phyloP scores from a whole-genome alignment of 2,888 invertebrate species.

The Eugnorisma glareosa region DNA sequence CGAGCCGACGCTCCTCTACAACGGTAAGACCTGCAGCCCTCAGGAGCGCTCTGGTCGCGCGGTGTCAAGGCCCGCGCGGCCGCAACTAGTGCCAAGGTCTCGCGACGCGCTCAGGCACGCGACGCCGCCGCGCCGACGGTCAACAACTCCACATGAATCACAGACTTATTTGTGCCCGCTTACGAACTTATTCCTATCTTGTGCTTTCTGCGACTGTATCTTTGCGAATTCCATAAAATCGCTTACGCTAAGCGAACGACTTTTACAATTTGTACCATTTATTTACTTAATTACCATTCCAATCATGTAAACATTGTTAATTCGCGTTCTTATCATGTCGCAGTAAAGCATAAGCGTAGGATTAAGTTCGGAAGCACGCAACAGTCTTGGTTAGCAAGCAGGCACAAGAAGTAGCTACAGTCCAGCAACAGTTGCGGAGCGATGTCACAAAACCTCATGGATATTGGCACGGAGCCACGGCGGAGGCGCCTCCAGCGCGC shows the following conservation, averaged over 20 bases:
- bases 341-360: constrained; percentile 51
- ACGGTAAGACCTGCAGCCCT: constrained; percentile 90
- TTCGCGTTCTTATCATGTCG: constrained; percentile 21
- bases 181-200: constrained; percentile 58
- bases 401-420: constrained; percentile 52
- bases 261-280: constrained; percentile 54
- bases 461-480: constrained; percentile 63
- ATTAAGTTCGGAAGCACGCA: constrained; percentile 51
- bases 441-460: constrained; percentile 57
- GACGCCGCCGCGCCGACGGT: constrained; percentile 42
- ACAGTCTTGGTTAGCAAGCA: constrained; percentile 44
- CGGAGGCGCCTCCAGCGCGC: constrained; percentile 44
- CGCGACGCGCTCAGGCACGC: constrained; percentile 57
- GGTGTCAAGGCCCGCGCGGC: constrained; percentile 72
- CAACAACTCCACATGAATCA: constrained; percentile 46
- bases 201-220: constrained; percentile 79
- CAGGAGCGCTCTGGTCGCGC: constrained; percentile 72
- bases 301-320: constrained; percentile 28
- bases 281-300: constrained; percentile 20
- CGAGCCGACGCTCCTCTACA: constrained; percentile 94
- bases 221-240: constrained; percentile 79
- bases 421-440: constrained; percentile 67
- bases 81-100: constrained; percentile 58
- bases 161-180: constrained; percentile 28
- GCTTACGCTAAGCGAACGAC: constrained; percentile 78